Base-by-base conservation (phyloP, 2,113 vertebrate species). In the Grus americana region DNA sequence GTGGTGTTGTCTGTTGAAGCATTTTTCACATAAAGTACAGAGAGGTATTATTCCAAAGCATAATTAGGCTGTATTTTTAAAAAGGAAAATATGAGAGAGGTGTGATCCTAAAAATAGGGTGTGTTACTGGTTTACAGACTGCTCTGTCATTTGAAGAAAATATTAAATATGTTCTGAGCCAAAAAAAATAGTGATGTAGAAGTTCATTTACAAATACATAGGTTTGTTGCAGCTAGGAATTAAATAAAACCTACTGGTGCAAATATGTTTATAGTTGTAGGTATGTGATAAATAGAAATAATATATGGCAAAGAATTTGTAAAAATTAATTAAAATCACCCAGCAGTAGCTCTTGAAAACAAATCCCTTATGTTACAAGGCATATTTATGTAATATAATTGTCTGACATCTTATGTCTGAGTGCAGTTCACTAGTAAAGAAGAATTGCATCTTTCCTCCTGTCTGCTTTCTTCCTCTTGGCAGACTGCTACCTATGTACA, bases 31-130 rank as follows among this genome's bases (percentile, higher is more conserved):
- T 62, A 11, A 63, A 65, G 19, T 92, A 40, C 32, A 58, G 88
- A 38, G 87, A 96, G 38, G n/a, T 75, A 19, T 83, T 79, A 72
- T 85, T 91, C 73, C 52, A 63, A 75, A 96, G 54, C 32, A 19
- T 90, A 76, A 96, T 88, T 82, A 88, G 15, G 32, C 50, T 66
- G 71, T 86, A 46, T 88, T 83, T 97, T 85, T 85, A 19, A 79
- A 95, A 79, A 91, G 90, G 90, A 96, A 96, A 96, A 92, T 62
- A 85, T 75, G 89, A 94, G 70, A 68, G 90, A 95, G 91, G 86
- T 96, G 92, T 95, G 89, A 95, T 87, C 79, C 58, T 81, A 59
- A 95, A 92, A 93, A 82, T 20, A 85, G 84, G 94, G 80, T 0
- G 83, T 96, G 88, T 95, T 93, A 40, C 74, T 86, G 74, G 74